These are phyloP conservation scores for Paralichthys olivaceus DNA, from an alignment of 2,113 vertebrate genomes.

Conservation along the genomic window DNA sequence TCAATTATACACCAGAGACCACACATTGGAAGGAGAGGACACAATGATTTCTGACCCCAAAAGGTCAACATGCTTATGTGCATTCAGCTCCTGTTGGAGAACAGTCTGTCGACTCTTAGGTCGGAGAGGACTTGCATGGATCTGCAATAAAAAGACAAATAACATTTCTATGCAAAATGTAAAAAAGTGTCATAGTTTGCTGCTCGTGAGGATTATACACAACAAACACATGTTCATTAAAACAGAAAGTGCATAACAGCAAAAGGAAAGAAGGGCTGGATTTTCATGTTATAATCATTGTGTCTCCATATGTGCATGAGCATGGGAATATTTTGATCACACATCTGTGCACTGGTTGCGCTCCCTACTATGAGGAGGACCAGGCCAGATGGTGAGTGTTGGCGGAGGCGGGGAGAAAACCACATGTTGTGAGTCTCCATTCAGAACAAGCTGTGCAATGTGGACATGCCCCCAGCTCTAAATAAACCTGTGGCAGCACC, in stretches of 20 bases:
- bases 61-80: conserved; percentile 80
- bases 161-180: neutral
- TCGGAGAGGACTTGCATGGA: conserved; percentile 7
- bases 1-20: conserved; percentile 84
- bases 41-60: conserved; percentile 82
- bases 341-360: conserved; percentile 75
- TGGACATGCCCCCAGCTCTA: conserved; percentile 60
- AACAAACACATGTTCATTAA: too few species aligned
- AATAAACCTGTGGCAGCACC: conserved; percentile 76
- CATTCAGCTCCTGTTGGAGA: conserved; percentile 61
- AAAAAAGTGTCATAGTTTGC: neutral
- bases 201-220: neutral
- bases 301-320: conserved; percentile 26
- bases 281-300: neutral
- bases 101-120: conserved; percentile 60
- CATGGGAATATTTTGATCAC: conserved; percentile 72
- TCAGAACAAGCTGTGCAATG: conserved; percentile 75
- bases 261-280: neutral
- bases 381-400: conserved; percentile 74
- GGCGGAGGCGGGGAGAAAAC: conserved; percentile 18
- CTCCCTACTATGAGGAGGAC: conserved; percentile 52
- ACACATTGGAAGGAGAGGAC: conserved; percentile 75
- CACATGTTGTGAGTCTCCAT: conserved; percentile 75
- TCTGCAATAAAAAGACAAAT: neutral
- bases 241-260: neutral